Evolutionary conservation across 2,797 vertebrate species (phyloP), one percentile per base, ranked within the genome.

Genomic region (Amblyraja radiata): DNA sequence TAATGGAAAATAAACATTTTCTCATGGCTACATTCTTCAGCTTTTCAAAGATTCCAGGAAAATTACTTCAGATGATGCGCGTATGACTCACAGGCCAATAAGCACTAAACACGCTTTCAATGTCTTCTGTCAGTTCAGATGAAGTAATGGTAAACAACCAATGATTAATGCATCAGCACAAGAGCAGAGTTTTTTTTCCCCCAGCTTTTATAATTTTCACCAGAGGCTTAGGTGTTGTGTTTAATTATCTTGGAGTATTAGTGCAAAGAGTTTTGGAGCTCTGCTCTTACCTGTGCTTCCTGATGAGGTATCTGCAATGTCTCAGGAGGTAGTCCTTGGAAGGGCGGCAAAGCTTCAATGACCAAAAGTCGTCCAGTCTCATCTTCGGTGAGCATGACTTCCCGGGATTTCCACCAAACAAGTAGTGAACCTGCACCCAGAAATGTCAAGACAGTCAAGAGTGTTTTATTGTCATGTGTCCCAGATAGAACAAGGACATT

Each of bases 281-380:
- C 18, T n/a, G 16, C 23, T 93, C 65, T 61, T 28, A 2, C 99
- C 98, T 99, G 97, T 99, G 98, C 94, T 99, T 99, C 95, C 99
- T 97, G 95, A 99, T 99, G 94, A 99, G 98, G 96, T 99, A 99
- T 97, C 97, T 98, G 97, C 98, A 99, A 95, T 99, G 98, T 93
- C 99, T 97, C 93, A 99, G 97, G 94, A 99, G 96, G 94, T 99
- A 99, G 94, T 99, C 99, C 96, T 99, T 99, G 25, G 99, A 99
- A 94, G 99, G 99, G 73, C 99, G 97, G 95, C 99, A 99, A 93
- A 99, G 97, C 95, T 99, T 99, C 94, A 99, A 96, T 86, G 98
- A 99, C 99, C 99, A 99, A 96, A 99, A 99, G 95, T 99, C 99
- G 39, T 99, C 99, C 95, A 99, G 96, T 81, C 99, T 97, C 99